Conservation (phyloP, 2,888 invertebrate species). For the Eugnorisma glareosa region DNA sequence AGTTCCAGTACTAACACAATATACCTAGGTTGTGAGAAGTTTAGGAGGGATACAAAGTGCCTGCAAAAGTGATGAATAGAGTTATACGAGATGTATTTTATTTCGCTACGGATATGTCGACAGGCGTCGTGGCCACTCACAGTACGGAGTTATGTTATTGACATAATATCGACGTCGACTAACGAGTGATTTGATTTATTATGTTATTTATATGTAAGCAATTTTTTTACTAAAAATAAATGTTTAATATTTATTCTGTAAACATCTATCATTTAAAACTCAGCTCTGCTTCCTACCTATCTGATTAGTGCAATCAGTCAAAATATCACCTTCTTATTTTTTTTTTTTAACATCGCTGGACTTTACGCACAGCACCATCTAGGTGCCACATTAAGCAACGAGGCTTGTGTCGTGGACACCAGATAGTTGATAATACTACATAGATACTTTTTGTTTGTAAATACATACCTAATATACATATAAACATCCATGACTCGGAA, state of each 20-base stretch:
- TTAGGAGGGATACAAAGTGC: constrained; percentile 38
- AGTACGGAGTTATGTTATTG: not conserved
- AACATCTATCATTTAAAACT: constrained; percentile 2
- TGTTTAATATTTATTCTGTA: constrained; percentile 19
- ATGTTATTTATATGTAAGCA: constrained; percentile 6
- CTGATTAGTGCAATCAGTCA: not conserved
- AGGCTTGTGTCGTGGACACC: no score
- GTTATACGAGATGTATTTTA: not conserved
- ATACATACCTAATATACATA: no score
- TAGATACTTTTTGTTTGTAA: no score
- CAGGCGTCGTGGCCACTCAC: not conserved
- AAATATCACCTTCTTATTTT: not conserved
- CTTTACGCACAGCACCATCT: no score
- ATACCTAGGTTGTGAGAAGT: constrained; percentile 38
- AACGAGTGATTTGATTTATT: constrained; percentile 5
- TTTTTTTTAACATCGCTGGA: no score
- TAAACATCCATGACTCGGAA: no score
- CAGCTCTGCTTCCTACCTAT: not conserved
- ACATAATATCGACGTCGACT: constrained; percentile 26
- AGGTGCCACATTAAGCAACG: no score
- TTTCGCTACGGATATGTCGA: constrained; percentile 8
- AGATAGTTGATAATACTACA: no score
- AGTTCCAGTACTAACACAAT: constrained; percentile 27
- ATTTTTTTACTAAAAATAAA: constrained; percentile 11
- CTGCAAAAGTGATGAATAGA: constrained; percentile 39